phyloP scores from a whole-genome alignment of 2,888 invertebrate species.

The Spilosoma lubricipeda region DNA sequence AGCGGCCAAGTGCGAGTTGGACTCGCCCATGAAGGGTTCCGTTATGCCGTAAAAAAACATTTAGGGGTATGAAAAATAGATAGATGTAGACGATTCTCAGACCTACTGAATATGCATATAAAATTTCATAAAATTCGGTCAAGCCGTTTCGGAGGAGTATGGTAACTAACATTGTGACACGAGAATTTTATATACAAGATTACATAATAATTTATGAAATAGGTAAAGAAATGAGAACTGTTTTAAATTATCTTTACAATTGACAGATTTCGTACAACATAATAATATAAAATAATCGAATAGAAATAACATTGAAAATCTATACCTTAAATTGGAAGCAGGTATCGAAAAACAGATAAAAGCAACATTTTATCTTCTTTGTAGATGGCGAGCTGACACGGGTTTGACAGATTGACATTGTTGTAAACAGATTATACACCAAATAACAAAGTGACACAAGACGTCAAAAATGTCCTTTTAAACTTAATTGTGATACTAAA shows the following conservation, averaged over 20 bases:
- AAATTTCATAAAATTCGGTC: no score
- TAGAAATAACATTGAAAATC: not conserved
- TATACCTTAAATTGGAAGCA: not conserved
- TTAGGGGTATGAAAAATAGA: no score
- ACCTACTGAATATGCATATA: no score
- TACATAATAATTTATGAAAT: no score
- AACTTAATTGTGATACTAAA: not conserved
- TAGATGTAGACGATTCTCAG: no score
- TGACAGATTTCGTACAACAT: not conserved
- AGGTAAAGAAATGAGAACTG: not conserved
- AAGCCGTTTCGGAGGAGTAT: no score
- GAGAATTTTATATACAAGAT: no score
- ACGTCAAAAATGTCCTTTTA: not conserved
- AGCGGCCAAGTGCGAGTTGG: no score
- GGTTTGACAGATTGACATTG: slow-evolving; percentile 3
- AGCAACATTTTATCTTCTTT: not conserved
- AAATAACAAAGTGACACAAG: not conserved
- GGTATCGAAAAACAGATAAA: slow-evolving; percentile 1
- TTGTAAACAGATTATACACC: not conserved
- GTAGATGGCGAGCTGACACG: not conserved
- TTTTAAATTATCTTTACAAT: not conserved
- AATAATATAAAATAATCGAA: not conserved
- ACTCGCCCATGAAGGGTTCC: no score
- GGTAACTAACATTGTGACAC: no score
- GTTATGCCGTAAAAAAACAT: no score